A percentile compares a stretch with the other conserved stretches of the same genome.
Conservation (phyloP, 2,888 invertebrate species). For the Phengaris alcon region DNA sequence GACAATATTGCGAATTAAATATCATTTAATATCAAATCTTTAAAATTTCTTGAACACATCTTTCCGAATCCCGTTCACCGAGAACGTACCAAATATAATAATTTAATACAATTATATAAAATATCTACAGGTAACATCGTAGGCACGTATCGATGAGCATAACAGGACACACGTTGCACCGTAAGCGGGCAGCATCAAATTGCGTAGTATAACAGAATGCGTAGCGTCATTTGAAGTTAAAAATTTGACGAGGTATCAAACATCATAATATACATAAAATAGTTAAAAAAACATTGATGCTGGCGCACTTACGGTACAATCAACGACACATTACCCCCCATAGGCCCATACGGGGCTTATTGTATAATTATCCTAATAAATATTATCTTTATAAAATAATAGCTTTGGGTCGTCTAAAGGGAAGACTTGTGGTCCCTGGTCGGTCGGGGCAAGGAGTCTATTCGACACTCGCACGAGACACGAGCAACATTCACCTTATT, state of each 20-base stretch:
- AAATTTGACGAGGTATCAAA: not conserved
- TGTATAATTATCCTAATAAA: constrained; percentile 60
- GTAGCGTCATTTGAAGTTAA: not conserved
- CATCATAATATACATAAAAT: constrained; percentile 4
- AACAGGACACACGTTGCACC: constrained; percentile 17
- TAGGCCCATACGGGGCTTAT: constrained; percentile 31
- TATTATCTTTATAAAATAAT: constrained; percentile 60
- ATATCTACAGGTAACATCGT: constrained; percentile 78
- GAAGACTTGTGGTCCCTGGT: constrained; percentile 72
- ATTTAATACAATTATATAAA: constrained; percentile 61
- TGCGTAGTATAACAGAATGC: not conserved
- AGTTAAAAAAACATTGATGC: not conserved
- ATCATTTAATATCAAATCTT: constrained; percentile 71
- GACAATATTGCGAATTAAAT: constrained; percentile 71
- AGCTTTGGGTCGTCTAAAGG: constrained; percentile 72
- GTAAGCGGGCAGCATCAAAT: not conserved
- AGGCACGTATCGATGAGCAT: constrained; percentile 77
- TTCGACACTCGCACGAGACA: constrained; percentile 16
- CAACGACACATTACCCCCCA: constrained; percentile 24
- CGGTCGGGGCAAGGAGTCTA: constrained; percentile 9
- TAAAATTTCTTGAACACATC: constrained; percentile 74
- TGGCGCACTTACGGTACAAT: constrained; percentile 1
- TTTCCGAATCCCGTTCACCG: constrained; percentile 60
- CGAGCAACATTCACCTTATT: constrained; percentile 31
- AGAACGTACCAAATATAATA: constrained; percentile 59